Percentiles rank a stretch among this genome's conserved stretches.
Conservation (phyloP, 1,140 invertebrate species). For the Diorhabda elongata region DNA sequence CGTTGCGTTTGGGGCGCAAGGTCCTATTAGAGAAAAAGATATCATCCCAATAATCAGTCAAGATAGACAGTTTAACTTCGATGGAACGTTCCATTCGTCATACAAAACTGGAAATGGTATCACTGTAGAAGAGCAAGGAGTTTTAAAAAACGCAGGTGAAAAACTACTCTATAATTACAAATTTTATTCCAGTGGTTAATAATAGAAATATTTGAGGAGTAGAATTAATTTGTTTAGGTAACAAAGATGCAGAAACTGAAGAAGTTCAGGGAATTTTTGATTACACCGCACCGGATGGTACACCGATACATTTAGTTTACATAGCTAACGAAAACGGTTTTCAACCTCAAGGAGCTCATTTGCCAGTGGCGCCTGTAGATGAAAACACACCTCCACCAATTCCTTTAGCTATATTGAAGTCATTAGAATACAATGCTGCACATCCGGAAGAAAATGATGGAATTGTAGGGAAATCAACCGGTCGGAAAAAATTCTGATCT, state of each 20-base stretch:
- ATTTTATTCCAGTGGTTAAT: too few species aligned
- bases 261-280: slow-evolving; percentile 43
- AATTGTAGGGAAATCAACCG: neutral
- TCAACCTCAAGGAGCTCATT: slow-evolving; percentile 49
- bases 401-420: slow-evolving; percentile 42
- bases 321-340: slow-evolving; percentile 55
- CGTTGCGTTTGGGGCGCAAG: slow-evolving; percentile 47
- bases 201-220: too few species aligned
- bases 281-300: slow-evolving; percentile 52
- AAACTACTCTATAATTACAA: neutral
- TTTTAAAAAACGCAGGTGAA: neutral
- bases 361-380: slow-evolving; percentile 49
- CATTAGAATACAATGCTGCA: slow-evolving; percentile 43
- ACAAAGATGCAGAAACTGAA: neutral
- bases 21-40: slow-evolving; percentile 44
- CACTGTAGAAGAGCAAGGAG: neutral
- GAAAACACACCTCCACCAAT: slow-evolving; percentile 47
- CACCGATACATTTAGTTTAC: slow-evolving; percentile 49
- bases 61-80: slow-evolving; percentile 59
- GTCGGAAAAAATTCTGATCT: too few species aligned
- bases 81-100: slow-evolving; percentile 58
- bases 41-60: slow-evolving; percentile 59
- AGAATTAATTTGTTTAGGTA: neutral
- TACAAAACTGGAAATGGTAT: slow-evolving; percentile 30
- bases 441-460: slow-evolving; percentile 33